Percentiles rank a stretch among this genome's conserved stretches.
Conservation (phyloP, 2,797 vertebrate species). For the Ceryle rudis region DNA sequence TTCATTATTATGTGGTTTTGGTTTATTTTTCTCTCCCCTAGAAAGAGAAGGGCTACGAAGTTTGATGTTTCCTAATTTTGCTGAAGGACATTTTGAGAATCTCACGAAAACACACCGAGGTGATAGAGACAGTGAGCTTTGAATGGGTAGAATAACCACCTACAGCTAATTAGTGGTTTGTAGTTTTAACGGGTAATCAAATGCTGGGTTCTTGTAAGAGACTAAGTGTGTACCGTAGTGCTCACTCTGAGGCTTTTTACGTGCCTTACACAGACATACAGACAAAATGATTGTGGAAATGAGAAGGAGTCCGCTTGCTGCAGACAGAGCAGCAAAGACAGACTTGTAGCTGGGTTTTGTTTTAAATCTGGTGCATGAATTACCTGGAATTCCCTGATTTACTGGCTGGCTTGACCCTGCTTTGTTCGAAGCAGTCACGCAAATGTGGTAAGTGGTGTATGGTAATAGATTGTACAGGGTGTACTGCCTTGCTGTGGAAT, state of each 20-base stretch:
- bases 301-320: slow-evolving; percentile 69
- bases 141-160: neutral
- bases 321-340: slow-evolving; percentile 67
- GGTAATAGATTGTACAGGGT: slow-evolving; percentile 76
- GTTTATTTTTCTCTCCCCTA: neutral
- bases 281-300: slow-evolving; percentile 69
- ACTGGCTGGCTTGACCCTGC: slow-evolving; percentile 72
- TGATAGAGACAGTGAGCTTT: neutral
- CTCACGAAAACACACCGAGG: neutral
- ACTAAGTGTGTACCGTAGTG: slow-evolving; percentile 73
- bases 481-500: slow-evolving; percentile 72
- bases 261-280: slow-evolving; percentile 67
- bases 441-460: slow-evolving; percentile 76
- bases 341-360: slow-evolving; percentile 71
- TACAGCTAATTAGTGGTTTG: slow-evolving; percentile 37
- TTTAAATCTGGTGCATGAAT: slow-evolving; percentile 69
- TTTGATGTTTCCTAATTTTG: neutral
- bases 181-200: slow-evolving; percentile 66
- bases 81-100: neutral
- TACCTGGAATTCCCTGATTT: neutral
- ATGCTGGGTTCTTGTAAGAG: slow-evolving; percentile 82
- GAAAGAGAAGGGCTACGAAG: neutral
- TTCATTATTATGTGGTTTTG: neutral
- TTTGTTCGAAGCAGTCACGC: slow-evolving; percentile 75
- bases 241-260: slow-evolving; percentile 49